Base-by-base conservation (phyloP, 1,140 invertebrate genomes). In the Portunus trituberculatus region DNA sequence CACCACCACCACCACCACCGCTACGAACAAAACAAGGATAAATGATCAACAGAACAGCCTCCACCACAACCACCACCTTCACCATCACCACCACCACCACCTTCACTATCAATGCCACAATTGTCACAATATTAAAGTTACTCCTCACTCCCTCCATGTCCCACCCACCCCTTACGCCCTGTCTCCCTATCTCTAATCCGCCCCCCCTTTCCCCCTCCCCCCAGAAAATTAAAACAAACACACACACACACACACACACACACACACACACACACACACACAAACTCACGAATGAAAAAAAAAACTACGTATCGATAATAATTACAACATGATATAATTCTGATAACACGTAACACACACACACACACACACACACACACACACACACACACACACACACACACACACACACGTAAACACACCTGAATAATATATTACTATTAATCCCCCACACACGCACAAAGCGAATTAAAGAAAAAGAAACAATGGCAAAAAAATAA, bases 321-420 rank as follows among this genome's bases (percentile, higher is more conserved):
- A 39, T 39, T 39, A 39, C 39, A 39, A 39, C 39, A 39, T 87
- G 16, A 28, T 14, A 4, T 86, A 28, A 31, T 31, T 3, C 32
- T 32, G n/a, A 46, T 46, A 86, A 28, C 28, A 92, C 48, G 20
- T 92, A 10, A 93, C 39, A 87, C 45, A 94, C 84, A 94, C 84
- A 90, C 84, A 90, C 84, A 90, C 84, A 82, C 46, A 90, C 52
- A 94, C 84, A 90, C 84, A 90, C 84, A 90, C 84, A 90, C 84
- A 90, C 84, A 94, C 84, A 94, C 84, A 94, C 84, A 94, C 84
- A 90, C 84, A 90, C 87, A 94, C 48, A 94, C 48, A 90, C 48
- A 90, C 29, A 94, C 10, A 94, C 48, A 94, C 84, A 94, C 45
- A 94, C 84, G 89, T 46, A 94, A 7, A 89, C 86, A 89, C 14